Evolutionary conservation across 2,888 invertebrate species (phyloP).

Genomic region (Cyrtodaria siliqua): DNA sequence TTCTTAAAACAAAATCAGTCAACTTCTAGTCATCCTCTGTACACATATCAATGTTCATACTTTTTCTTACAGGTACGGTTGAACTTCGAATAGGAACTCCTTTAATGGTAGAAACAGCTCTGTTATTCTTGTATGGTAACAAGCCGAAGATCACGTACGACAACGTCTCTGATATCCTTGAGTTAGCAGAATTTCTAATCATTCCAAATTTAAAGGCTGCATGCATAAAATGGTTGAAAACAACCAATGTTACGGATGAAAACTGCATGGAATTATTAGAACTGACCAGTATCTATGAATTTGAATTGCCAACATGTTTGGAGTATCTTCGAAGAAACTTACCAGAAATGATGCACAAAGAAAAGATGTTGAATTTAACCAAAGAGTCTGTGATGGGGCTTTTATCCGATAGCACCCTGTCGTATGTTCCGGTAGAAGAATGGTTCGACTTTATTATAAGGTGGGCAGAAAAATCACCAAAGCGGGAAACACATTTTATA

Average conservation of each 20-base stretch:
- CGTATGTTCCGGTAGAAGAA: slow-evolving; percentile 14
- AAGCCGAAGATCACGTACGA: slow-evolving; percentile 23
- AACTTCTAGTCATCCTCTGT: too few relatives aligned
- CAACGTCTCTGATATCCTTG: slow-evolving; percentile 24
- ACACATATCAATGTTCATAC: too few relatives aligned
- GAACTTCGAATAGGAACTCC: slow-evolving; percentile 18
- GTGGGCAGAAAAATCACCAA: slow-evolving; percentile 15
- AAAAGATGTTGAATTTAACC: slow-evolving; percentile 17
- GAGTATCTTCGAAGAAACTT: slow-evolving; percentile 20
- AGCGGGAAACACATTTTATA: not conserved
- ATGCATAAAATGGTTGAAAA: slow-evolving; percentile 31
- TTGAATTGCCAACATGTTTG: slow-evolving; percentile 15
- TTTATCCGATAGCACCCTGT: slow-evolving; percentile 17
- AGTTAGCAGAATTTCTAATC: slow-evolving; percentile 45
- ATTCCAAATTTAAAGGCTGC: slow-evolving; percentile 39
- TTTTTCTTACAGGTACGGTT: slow-evolving; percentile 24
- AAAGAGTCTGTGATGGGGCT: slow-evolving; percentile 23
- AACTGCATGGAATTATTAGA: slow-evolving; percentile 27
- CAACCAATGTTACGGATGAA: slow-evolving; percentile 3
- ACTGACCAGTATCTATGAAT: slow-evolving; percentile 26
- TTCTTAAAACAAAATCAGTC: too few relatives aligned
- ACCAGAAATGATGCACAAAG: slow-evolving; percentile 5
- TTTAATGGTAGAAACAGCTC: slow-evolving; percentile 12
- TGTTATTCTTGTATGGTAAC: slow-evolving; percentile 47
- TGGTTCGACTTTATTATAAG: slow-evolving; percentile 16